These are phyloP conservation scores for Propithecus coquereli DNA, from an alignment of 2,113 vertebrate genomes.

Conservation along the genomic window DNA sequence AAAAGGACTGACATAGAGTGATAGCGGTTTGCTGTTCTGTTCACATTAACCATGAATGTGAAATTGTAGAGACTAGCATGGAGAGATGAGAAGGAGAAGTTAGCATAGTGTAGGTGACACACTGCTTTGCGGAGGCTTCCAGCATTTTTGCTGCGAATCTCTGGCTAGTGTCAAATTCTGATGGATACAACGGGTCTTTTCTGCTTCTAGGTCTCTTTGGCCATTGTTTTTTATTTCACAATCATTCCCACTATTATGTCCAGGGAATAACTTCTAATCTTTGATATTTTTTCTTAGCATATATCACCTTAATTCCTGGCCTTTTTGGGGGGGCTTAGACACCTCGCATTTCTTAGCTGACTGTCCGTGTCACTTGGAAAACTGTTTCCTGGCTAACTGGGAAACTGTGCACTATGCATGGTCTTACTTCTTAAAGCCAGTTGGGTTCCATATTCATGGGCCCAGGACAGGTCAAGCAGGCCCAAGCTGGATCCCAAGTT, in stretches of 20 bases:
- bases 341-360: background rate
- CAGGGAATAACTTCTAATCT: background rate
- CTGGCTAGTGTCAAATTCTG: background rate
- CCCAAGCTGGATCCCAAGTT: background rate
- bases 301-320: background rate
- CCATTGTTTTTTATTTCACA: background rate
- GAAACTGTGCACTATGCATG: background rate
- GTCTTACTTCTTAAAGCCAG: background rate
- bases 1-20: background rate
- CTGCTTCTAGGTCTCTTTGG: background rate
- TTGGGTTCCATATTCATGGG: background rate
- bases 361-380: conserved; percentile 4
- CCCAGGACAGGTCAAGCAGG: background rate
- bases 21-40: background rate
- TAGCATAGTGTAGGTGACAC: background rate
- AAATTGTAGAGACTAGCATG: background rate
- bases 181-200: background rate
- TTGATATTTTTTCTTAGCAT: background rate
- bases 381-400: background rate
- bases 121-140: background rate
- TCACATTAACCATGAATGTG: background rate
- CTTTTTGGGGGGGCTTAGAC: background rate
- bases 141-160: background rate
- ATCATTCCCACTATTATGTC: background rate
- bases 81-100: background rate